A percentile compares a stretch with the other conserved stretches of the same genome.
These are phyloP conservation scores for Mayetiola destructor DNA, from an alignment of 2,888 invertebrate species.

Conservation along the genomic window DNA sequence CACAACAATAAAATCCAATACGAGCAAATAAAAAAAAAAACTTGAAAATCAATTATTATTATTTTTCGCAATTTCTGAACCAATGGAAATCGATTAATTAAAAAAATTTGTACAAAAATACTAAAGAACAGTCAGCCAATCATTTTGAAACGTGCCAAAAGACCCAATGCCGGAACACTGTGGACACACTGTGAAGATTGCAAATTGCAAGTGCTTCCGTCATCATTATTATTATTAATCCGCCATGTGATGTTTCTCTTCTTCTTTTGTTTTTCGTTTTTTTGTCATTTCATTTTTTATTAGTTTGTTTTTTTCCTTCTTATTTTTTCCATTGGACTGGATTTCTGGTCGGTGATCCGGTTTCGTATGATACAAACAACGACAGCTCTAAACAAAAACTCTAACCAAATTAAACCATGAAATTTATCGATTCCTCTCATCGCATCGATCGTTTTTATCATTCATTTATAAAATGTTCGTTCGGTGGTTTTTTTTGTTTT, in stretches of 20 bases:
- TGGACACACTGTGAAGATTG: not conserved
- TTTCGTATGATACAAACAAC: constrained; percentile 1
- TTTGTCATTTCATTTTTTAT: not conserved
- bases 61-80: not conserved
- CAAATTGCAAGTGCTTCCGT: constrained; percentile 2
- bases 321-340: not conserved
- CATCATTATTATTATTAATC: not conserved
- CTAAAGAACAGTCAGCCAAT: not conserved
- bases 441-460: too few species aligned
- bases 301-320: not conserved
- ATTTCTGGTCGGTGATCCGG: constrained; percentile 2
- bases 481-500: not conserved
- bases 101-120: not conserved
- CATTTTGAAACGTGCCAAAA: not conserved
- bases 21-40: not conserved
- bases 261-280: not conserved
- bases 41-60: not conserved
- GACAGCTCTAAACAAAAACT: not conserved
- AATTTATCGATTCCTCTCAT: too few species aligned
- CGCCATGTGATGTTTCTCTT: not conserved
- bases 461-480: too few species aligned
- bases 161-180: not conserved
- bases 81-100: not conserved
- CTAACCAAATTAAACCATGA: too few species aligned
- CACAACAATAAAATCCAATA: not conserved